These are phyloP conservation scores for Eulemur rubriventer DNA, from an alignment of 2,797 vertebrate genomes.

Conservation along the genomic window DNA sequence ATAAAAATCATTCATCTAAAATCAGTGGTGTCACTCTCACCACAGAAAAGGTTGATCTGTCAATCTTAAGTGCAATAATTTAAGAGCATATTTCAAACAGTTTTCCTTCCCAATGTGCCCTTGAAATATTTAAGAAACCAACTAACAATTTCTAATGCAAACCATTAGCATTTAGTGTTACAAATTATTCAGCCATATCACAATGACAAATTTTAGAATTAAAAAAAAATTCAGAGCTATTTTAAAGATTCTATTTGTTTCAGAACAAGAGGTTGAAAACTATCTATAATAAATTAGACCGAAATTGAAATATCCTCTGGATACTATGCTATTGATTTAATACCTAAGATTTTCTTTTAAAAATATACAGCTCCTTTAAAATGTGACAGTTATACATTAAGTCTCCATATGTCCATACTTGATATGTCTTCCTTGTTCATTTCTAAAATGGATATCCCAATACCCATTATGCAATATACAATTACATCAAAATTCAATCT, in stretches of 20 bases:
- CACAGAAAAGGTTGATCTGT: conserved; percentile 75
- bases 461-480: neutral
- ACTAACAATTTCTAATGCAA: conserved; percentile 71
- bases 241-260: conserved; percentile 74
- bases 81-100: conserved; percentile 79
- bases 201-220: conserved; percentile 48
- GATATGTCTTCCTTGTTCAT: neutral
- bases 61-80: conserved; percentile 78
- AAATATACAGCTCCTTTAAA: conserved; percentile 36
- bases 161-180: conserved; percentile 75
- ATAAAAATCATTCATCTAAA: conserved; percentile 75
- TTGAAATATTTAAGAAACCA: conserved; percentile 76
- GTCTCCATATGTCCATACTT: neutral
- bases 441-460: conserved; percentile 27
- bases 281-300: conserved; percentile 32
- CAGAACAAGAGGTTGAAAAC: conserved; percentile 61
- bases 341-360: neutral
- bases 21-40: conserved; percentile 68
- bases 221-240: conserved; percentile 24
- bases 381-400: neutral
- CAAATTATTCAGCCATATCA: conserved; percentile 72
- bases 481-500: neutral
- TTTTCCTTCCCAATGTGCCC: conserved; percentile 75
- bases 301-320: conserved; percentile 42
- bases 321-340: neutral